Evolutionary conservation across 1,140 invertebrate species (phyloP), one percentile per base, ranked within the genome.

Genomic region (Heliconius congener): DNA sequence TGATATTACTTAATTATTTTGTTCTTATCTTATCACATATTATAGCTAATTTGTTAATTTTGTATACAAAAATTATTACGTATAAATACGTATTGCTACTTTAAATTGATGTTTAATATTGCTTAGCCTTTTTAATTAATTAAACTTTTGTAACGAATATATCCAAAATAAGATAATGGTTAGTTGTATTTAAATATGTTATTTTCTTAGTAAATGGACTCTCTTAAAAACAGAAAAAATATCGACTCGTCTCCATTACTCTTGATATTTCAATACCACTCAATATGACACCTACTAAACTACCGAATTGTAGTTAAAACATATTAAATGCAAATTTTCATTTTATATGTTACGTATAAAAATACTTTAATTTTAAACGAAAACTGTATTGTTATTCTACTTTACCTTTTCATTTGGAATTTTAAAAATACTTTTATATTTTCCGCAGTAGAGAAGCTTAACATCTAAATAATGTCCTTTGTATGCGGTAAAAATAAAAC

Each of bases 351-450:
- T 16, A 30, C 27, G n/a, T 66, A 27, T 66, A 66, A 66, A 66
- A 66, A 30, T 66, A 66, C 23, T 66, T 66, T 27, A 66, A 66
- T 66, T 60, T 66, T 66, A 66, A 66, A 66, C 60, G 60, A 66
- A 66, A 66, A 30, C 60, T 66, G 11, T 66, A 23, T 60, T 27
- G 39, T 76, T 70, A 76, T 76, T 76, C 39, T 71, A 39, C 74
- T 71, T 76, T 46, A 70, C 74, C 27, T 70, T 76, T 76, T 71
- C 74, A 76, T 76, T 76, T 76, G 74, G 37, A 76, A 70, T 71
- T 76, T 76, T 76, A 70, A 76, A 76, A 76, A 39, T 76, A 46
- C 74, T 76, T 71, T 76, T 76, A 71, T 70, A 76, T 76, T 76
- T 76, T 76, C 74, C 42, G 76, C 76, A 72, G 70, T 78, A 46